Evolutionary conservation across 2,888 invertebrate genomes (phyloP), one percentile per base, ranked within the genome.

Genomic region (Tenthredo scrophulariae): DNA sequence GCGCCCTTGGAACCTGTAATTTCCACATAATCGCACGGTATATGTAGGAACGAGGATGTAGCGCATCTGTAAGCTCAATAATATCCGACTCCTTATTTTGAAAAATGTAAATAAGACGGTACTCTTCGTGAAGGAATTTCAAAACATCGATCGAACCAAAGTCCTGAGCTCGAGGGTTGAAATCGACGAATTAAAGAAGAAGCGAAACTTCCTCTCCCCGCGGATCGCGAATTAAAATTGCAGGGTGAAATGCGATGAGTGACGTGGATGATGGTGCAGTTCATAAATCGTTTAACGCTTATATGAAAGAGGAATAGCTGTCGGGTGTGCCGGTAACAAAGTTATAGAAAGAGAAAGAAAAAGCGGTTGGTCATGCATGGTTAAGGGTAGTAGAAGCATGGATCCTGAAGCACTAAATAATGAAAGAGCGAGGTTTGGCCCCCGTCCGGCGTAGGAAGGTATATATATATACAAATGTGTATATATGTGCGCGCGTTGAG

Each of bases 371-470:
- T 58, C 80, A 62, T 58, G 62, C 77, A 50, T 50, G 80, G 80
- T 58, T 80, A 62, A 62, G 22, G 80, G 33, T 77, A 26, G n/a
- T 46, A 74, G 54, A 84, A n/a, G 80, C 40, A 26, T 33, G 33
- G 86, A 88, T 87, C 90, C 91, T 89, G 80, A 46, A 77, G 29
- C 90, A 90, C 91, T 93, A 93, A 93, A 93, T 93, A 93, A 93
- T 93, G 91, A 93, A 93, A 91, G 93, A 92, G n/a, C n/a, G 92
- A 91, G 93, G 93, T 92, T 93, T 90, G 40, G 58, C 91, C 89
- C 91, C 89, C 89, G 89, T 89, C 89, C 89, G 90, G 67, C 33
- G 58, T 18, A 62, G n/a, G 29, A 15, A 6, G 26, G 72, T 65
- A n/a, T 33, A 4, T 33, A 4, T 33, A 33, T 33, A 37, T 7